phyloP scores from a whole-genome alignment of 2,113 vertebrate genomes.

The Myrmophylax atrothorax region DNA sequence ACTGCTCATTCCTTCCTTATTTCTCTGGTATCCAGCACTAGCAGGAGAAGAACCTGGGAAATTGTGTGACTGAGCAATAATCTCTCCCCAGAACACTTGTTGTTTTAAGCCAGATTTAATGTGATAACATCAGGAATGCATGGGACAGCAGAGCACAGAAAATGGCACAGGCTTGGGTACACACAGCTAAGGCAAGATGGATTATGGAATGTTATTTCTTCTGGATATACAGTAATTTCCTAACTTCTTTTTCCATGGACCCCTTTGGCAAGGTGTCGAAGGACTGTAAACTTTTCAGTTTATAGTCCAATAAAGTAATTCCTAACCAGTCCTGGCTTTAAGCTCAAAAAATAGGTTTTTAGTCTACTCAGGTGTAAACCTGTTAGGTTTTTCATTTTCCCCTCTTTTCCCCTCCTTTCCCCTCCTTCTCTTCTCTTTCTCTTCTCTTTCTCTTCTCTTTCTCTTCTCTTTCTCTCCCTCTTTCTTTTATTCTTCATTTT shows the following conservation, averaged over 20 bases:
- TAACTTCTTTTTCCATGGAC: neutral
- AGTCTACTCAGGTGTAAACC: neutral
- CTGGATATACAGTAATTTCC: neutral
- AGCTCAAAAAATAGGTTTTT: neutral
- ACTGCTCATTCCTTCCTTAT: neutral
- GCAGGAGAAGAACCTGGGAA: neutral
- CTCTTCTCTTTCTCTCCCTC: too few relatives aligned
- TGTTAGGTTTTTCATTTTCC: neutral
- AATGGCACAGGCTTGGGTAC: neutral
- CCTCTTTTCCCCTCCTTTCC: too few relatives aligned
- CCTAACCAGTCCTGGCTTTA: neutral
- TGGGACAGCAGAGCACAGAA: neutral
- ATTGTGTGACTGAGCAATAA: neutral
- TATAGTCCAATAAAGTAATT: neutral
- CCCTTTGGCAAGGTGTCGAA: neutral
- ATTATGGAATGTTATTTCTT: neutral
- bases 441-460: too few relatives aligned
- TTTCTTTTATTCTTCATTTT: accelerated
- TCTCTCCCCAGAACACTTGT: too few relatives aligned
- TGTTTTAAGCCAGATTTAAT: neutral
- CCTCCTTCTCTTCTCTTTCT: too few relatives aligned
- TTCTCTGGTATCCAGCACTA: neutral
- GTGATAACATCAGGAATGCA: neutral
- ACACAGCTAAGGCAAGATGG: neutral
- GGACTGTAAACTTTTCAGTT: neutral